phyloP scores from a whole-genome alignment of 2,797 vertebrate genomes.

The Hirundo rustica region DNA sequence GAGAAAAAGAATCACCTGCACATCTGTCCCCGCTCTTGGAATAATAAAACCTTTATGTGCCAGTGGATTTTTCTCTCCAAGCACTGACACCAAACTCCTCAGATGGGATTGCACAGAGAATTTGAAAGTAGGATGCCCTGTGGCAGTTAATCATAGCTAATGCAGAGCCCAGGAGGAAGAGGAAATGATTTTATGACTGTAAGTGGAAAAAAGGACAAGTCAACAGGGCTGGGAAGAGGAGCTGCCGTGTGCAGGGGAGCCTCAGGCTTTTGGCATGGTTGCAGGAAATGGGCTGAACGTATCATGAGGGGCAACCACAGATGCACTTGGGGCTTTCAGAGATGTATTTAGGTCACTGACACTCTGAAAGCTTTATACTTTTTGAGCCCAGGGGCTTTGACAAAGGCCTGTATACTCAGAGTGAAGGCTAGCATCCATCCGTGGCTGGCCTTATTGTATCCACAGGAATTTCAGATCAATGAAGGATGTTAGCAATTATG shows the following conservation, averaged over 20 bases:
- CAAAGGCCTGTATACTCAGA: slow-evolving; percentile 48
- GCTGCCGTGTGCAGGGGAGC: neutral
- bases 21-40: neutral
- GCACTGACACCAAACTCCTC: neutral
- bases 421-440: slow-evolving; percentile 59
- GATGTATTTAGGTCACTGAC: slow-evolving; percentile 55
- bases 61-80: neutral
- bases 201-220: slow-evolving; percentile 22
- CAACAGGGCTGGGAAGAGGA: neutral
- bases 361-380: slow-evolving; percentile 46
- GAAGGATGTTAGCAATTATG: slow-evolving; percentile 70
- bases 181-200: slow-evolving; percentile 28
- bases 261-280: neutral
- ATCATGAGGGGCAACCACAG: neutral
- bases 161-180: neutral
- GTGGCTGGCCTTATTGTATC: slow-evolving; percentile 62
- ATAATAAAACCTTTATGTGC: neutral
- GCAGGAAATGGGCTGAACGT: slow-evolving; percentile 20
- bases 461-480: slow-evolving; percentile 60
- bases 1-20: neutral
- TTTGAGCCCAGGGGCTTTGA: slow-evolving; percentile 20
- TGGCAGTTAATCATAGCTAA: neutral
- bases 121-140: slow-evolving; percentile 22
- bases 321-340: neutral
- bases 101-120: neutral